These are phyloP conservation scores for Myotis lucifugus DNA, from an alignment of 2,113 vertebrate genomes.

Conservation along the genomic window DNA sequence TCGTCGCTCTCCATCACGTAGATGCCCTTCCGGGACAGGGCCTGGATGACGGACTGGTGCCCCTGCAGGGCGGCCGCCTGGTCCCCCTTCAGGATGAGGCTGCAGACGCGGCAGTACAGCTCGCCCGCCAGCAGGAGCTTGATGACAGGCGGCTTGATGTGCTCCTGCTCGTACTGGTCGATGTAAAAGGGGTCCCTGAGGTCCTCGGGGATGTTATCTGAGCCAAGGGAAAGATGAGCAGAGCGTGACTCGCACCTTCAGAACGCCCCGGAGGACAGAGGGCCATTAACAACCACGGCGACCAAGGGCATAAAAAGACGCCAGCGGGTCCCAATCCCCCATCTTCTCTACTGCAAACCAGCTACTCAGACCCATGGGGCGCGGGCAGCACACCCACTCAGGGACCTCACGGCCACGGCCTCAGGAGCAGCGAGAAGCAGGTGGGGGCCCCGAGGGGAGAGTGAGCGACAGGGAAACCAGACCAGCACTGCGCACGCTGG, in stretches of 20 bases:
- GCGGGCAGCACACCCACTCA: fast-evolving
- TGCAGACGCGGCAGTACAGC: slow-evolving; percentile 94
- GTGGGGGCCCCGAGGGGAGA: not conserved
- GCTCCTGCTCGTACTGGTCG: slow-evolving; percentile 97
- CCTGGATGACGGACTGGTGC: slow-evolving; percentile 94
- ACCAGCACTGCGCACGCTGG: too few relatives aligned
- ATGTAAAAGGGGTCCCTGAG: slow-evolving; percentile 95
- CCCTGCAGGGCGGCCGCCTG: slow-evolving; percentile 90
- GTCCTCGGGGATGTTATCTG: slow-evolving; percentile 94
- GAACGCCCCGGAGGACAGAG: not conserved
- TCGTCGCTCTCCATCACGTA: slow-evolving; percentile 94
- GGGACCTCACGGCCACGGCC: too few relatives aligned
- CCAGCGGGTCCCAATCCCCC: fast-evolving
- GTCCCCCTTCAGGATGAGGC: slow-evolving; percentile 92
- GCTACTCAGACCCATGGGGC: fast-evolving
- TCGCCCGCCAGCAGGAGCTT: slow-evolving; percentile 93
- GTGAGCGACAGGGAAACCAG: not conserved
- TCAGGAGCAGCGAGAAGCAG: not conserved
- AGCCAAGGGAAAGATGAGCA: not conserved
- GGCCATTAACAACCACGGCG: fast-evolving
- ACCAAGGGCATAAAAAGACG: not conserved
- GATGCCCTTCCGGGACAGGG: slow-evolving; percentile 93
- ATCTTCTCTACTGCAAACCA: fast-evolving
- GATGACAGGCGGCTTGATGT: slow-evolving; percentile 95
- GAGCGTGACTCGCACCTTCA: not conserved